Base-by-base conservation (phyloP, 2,113 vertebrate genomes). In the Silurus asotus region DNA sequence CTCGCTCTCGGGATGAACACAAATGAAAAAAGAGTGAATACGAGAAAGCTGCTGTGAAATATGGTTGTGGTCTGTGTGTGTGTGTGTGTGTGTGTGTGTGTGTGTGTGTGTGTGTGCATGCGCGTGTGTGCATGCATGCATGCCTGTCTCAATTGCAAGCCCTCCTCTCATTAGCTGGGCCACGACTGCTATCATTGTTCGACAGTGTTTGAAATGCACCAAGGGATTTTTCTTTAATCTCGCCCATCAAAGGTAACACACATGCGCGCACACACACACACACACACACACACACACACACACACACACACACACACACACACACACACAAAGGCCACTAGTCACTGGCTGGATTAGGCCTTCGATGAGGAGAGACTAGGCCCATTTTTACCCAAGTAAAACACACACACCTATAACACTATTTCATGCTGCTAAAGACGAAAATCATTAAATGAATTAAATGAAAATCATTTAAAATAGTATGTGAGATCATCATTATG, bases 221-320 rank as follows among this genome's bases (percentile, higher is more conserved):
- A 96, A 96, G 96, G 96, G 94, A 96, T 95, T 96, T 96, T 95
- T 92, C 94, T 95, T 95, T 97, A 97, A 97, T 97, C 96, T 96
- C 86, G 89, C 93, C 94, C 95, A 96, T 97, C 96, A 97, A 97
- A 97, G 95, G 94, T 96, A 96, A 92, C 92, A 95, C 91, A 74
- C 51, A 56, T 19, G 59, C 83, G 65, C 51, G 67, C 59, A 85
- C 67, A 81, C 78, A 88, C 81, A 83, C 55, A 74, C 49, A 28
- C 19, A 84, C 69, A 72, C n/a, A 78, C 82, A 51, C 23, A 64
- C 87, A 74, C 51, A 56, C 25, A 79, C 83, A 77, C 51, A 78
- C 59, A 85, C 67, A 81, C 78, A 88, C 81, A 83, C 55, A 74
- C 49, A 28, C 19, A 84, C 69, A 72, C n/a, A 78, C 82, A 51